Evolutionary conservation across 2,113 vertebrate genomes (phyloP).

Genomic region (Chaenocephalus aceratus): DNA sequence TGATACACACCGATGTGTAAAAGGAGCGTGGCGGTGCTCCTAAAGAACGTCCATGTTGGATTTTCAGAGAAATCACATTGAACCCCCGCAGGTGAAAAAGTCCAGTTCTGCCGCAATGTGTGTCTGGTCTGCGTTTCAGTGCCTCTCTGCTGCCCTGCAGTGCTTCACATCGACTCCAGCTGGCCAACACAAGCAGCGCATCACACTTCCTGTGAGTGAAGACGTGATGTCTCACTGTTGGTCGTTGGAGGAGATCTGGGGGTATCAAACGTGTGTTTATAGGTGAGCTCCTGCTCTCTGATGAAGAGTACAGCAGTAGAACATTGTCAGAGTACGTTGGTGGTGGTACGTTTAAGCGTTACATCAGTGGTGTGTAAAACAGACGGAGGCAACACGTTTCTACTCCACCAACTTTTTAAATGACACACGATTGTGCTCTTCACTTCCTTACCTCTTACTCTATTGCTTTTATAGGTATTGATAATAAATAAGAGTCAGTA

Average conservation of each 20-base stretch:
- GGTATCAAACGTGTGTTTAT: constrained; percentile 38
- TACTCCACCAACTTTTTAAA: constrained; percentile 79
- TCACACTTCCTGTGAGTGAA: constrained; percentile 31
- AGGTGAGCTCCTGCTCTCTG: constrained; percentile 43
- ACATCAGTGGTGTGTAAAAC: constrained; percentile 61
- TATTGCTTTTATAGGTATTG: constrained; percentile 94
- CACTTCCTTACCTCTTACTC: constrained; percentile 83
- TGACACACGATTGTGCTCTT: constrained; percentile 92
- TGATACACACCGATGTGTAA: constrained; percentile 38
- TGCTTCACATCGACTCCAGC: constrained; percentile 62
- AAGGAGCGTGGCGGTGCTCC: constrained; percentile 16
- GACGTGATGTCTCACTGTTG: constrained; percentile 29
- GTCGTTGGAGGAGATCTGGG: constrained; percentile 54
- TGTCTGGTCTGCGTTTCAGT: constrained; percentile 70
- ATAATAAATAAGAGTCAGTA: constrained; percentile 76
- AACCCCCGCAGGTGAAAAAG: constrained; percentile 47
- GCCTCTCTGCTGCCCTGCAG: constrained; percentile 79
- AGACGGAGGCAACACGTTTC: constrained; percentile 85
- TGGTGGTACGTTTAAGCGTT: constrained; percentile 36
- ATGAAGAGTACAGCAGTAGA: constrained; percentile 33
- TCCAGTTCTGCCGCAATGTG: constrained; percentile 54
- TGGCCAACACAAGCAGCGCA: constrained; percentile 22
- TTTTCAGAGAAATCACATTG: constrained; percentile 37
- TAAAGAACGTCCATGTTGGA: constrained; percentile 40
- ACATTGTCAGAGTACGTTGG: constrained; percentile 13